Base-by-base conservation (phyloP, 2,113 vertebrate genomes). In the Narcine bancroftii region DNA sequence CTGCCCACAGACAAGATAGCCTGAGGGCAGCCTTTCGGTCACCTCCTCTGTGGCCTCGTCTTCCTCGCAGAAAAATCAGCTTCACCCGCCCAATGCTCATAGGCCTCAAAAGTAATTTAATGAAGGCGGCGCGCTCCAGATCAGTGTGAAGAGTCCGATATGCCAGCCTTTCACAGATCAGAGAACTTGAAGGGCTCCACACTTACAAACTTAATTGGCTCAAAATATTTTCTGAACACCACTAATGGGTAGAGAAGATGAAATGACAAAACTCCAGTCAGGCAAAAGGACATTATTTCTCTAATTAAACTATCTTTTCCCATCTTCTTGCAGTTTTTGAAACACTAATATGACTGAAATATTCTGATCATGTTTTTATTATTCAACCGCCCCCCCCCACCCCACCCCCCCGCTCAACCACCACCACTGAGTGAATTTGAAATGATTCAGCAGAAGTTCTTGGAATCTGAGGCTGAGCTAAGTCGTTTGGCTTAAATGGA, bases 171-270 rank as follows among this genome's bases (percentile, higher is more conserved):
- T n/a, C 1, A 60, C 17, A 60, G 17, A 85, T 87, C 1, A 5
- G 1, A 5, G 17, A 21, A 36, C 26, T 87, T n/a, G 53, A n/a
- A 87, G 36, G 42, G 1, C 15, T 91, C 65, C 29, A 42, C 39
- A 71, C 17, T 91, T 69, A 69, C 39, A 91, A 21, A 39, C 56
- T 66, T 91, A 91, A 65, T 91, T 69, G 63, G 63, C 65, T 91
- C 6, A 63, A 91, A 69, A 71, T 91, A 69, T 91, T 66, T 91
- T 60, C n/a, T 11, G 66, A 42, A 69, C 65, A 69, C 42, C 42
- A 21, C 39, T 91, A 47, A 91, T 33, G 21, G 36, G 11, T 11
- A 33, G 39, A 69, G 39, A 91, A 17, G 89, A 69, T 65, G 66
- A 69, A 91, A 66, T 42, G 39, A 89, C 60, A 89, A 19, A 21